Conservation (phyloP, 2,113 vertebrate genomes). For the Prionailurus viverrinus region DNA sequence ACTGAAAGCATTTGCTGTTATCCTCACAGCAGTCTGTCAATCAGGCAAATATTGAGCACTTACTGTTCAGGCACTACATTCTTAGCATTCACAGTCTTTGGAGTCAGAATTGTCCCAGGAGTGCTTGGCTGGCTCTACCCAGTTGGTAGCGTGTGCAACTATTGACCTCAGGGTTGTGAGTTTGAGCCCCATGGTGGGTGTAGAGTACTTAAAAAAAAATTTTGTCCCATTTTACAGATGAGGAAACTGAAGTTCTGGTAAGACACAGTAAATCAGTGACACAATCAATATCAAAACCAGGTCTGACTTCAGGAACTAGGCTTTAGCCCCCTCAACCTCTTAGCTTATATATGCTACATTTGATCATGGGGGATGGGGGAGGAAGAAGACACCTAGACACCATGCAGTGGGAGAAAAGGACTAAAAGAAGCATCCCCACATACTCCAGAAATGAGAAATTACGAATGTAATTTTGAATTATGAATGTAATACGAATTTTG, state of each 20-base stretch:
- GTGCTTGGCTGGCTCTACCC: not conserved
- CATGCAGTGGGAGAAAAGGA: not conserved
- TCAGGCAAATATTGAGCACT: not conserved
- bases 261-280: conserved; percentile 17
- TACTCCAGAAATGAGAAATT: not conserved
- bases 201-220: not conserved
- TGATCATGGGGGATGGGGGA: not conserved
- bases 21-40: not conserved
- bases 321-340: not conserved
- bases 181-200: not conserved
- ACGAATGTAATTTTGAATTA: not conserved
- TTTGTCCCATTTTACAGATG: not conserved
- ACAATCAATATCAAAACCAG: conserved; percentile 12
- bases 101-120: not conserved
- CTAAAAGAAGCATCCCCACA: not conserved
- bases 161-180: not conserved
- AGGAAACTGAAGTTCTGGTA: not conserved
- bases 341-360: not conserved
- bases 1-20: conserved; percentile 7
- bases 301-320: not conserved
- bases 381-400: not conserved
- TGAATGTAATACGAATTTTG: too few species aligned
- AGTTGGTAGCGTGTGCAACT: not conserved
- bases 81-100: conserved; percentile 11
- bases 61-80: not conserved